Evolutionary conservation across 1,140 invertebrate species (phyloP), one percentile per base, ranked within the genome.

Genomic region (Trichonephila clavata): DNA sequence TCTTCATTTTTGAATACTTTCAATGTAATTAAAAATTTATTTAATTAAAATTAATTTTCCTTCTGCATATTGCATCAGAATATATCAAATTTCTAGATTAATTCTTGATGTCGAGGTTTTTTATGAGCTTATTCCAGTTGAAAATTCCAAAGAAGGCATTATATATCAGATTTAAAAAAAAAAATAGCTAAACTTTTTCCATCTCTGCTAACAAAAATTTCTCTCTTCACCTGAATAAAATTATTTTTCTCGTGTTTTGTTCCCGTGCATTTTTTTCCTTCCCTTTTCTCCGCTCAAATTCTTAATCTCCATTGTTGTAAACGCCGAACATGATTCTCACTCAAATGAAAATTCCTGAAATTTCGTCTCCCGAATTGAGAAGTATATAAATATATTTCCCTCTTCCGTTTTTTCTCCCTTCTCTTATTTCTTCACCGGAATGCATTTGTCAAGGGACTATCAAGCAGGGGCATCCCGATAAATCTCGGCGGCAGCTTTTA

Each of bases 401-500:
- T 27, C 27, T 6, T 13, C 1, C 10, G 6, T 20, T 20, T 39
- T 39, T 39, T 18, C 32, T 0, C 27, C 14, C 63, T n/a, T 24
- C 24, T 24, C 65, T 24, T 68, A 68, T 68, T 68, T 68, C 24
- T 13, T 24, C 27, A 18, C 71, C 71, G 71, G 71, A 77, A 77
- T 77, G 71, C 71, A 77, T 77, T 77, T 77, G 71, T 77, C 71
- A 68, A 24, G n/a, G n/a, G 21, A 24, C 21, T n/a, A 61, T 61
- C 60, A 68, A 68, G 21, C 65, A 13, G 21, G 65, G 14, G 71
- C 24, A 39, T 77, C 27, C 71, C 71, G 71, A 77, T 77, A 77
- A 77, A 77, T 77, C 71, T 77, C 27, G 24, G 71, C 71, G 27
- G 71, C 71, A 77, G 71, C 71, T 77, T 77, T 77, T 77, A 77